phyloP scores from a whole-genome alignment of 2,113 vertebrate genomes.

The Eretmochelys imbricata region DNA sequence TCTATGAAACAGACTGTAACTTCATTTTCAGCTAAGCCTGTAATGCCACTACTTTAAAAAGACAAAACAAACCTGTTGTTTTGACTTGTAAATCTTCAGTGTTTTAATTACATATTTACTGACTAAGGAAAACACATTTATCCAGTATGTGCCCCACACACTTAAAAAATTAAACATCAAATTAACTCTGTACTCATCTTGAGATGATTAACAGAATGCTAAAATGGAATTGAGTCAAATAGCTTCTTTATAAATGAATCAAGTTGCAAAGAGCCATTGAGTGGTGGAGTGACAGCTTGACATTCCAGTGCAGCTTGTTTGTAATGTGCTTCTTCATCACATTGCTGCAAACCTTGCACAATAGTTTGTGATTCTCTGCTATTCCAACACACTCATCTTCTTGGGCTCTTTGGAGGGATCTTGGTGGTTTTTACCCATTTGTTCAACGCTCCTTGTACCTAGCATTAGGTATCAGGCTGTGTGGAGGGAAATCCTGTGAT shows the following conservation, averaged over 20 bases:
- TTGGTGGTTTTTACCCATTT: not conserved
- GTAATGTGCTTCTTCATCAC: not conserved
- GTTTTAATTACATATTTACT: not conserved
- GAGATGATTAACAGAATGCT: not conserved
- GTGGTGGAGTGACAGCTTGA: not conserved
- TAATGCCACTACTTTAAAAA: not conserved
- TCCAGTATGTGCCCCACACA: not conserved
- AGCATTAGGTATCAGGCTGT: not conserved
- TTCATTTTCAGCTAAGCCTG: not conserved
- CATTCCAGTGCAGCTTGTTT: not conserved
- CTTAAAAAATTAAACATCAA: not conserved
- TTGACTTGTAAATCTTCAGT: not conserved
- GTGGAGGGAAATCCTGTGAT: not conserved
- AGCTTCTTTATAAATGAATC: not conserved
- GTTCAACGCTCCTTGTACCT: not conserved
- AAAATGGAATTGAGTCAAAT: not conserved
- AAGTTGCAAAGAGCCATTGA: not conserved
- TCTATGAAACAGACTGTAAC: not conserved
- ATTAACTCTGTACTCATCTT: not conserved
- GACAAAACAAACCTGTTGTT: not conserved
- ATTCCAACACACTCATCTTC: not conserved
- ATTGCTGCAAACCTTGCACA: not conserved
- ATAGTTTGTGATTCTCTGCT: not conserved
- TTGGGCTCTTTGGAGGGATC: not conserved
- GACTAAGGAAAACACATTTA: not conserved